Evolutionary conservation across 2,113 vertebrate species (phyloP).

Genomic region (Limanda limanda): DNA sequence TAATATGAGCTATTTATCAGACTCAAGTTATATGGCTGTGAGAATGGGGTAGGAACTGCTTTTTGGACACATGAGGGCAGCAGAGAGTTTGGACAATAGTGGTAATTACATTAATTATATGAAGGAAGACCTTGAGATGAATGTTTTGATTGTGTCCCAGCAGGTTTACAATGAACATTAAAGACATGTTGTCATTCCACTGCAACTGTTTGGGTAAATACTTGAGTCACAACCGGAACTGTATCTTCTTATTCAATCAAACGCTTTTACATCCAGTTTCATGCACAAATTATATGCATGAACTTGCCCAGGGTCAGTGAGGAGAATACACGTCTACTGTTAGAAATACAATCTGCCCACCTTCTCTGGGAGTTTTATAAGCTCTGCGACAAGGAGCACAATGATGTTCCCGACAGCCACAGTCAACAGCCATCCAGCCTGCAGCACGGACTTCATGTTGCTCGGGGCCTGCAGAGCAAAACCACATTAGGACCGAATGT

Average conservation of each 20-base stretch:
- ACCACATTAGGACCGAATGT: not conserved
- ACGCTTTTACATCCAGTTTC: not conserved
- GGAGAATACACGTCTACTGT: not conserved
- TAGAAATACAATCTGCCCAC: constrained; percentile 71
- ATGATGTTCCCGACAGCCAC: constrained; percentile 95
- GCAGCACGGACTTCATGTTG: constrained; percentile 97
- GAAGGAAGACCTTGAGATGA: too few relatives aligned
- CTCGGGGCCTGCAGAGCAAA: constrained; percentile 87
- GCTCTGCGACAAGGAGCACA: constrained; percentile 92
- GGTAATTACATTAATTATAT: not conserved
- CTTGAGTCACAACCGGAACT: too few relatives aligned
- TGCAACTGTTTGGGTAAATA: too few relatives aligned
- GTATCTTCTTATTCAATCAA: too few relatives aligned
- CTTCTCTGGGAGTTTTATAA: constrained; percentile 83
- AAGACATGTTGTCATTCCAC: too few relatives aligned
- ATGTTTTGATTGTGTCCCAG: too few relatives aligned
- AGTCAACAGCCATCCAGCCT: constrained; percentile 93
- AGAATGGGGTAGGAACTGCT: too few relatives aligned
- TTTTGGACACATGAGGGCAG: not conserved
- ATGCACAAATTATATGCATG: not conserved
- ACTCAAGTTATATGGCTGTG: too few relatives aligned
- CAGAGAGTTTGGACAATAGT: not conserved
- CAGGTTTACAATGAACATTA: too few relatives aligned
- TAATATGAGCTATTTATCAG: too few relatives aligned
- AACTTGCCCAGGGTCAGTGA: not conserved